Conservation (phyloP, 1,140 invertebrate genomes). For the Gonioctena quinquepunctata region DNA sequence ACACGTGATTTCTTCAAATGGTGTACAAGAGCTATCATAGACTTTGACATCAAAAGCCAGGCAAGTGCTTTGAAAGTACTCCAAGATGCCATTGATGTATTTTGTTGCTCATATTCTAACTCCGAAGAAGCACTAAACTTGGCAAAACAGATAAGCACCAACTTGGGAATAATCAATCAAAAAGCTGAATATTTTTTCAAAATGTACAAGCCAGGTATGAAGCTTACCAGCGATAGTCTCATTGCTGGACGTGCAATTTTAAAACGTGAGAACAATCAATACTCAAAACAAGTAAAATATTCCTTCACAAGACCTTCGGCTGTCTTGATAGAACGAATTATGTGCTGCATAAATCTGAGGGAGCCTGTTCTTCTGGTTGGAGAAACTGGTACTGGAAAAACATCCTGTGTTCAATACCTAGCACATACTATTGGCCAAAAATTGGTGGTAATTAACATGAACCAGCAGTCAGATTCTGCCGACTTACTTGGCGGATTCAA, state of each 20-base stretch:
- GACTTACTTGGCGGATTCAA: conserved; percentile 97
- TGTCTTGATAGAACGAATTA: conserved; percentile 84
- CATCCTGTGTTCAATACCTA: conserved; percentile 92
- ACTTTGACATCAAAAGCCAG: conserved; percentile 76
- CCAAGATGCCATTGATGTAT: conserved; percentile 91
- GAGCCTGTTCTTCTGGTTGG: conserved; percentile 96
- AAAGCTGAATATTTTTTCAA: conserved; percentile 82
- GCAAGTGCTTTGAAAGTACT: conserved; percentile 77
- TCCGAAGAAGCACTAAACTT: conserved; percentile 66
- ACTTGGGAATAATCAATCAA: conserved; percentile 80
- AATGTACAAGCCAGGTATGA: conserved; percentile 78
- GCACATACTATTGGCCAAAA: conserved; percentile 82
- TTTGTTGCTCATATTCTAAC: conserved; percentile 76
- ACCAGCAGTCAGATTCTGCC: conserved; percentile 96
- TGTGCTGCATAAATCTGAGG: conserved; percentile 76
- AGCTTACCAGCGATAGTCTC: conserved; percentile 50
- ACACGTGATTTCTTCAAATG: conserved; percentile 93
- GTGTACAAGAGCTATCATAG: conserved; percentile 76
- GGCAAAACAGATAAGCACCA: conserved; percentile 76
- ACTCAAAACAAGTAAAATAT: conserved; percentile 64
- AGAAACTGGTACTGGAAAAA: conserved; percentile 99
- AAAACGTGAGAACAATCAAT: conserved; percentile 49
- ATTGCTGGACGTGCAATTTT: conserved; percentile 41
- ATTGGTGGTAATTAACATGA: conserved; percentile 97
- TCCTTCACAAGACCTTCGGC: conserved; percentile 80